phyloP scores from a whole-genome alignment of 2,888 invertebrate genomes.

The Dasysyrphus albostriatus region DNA sequence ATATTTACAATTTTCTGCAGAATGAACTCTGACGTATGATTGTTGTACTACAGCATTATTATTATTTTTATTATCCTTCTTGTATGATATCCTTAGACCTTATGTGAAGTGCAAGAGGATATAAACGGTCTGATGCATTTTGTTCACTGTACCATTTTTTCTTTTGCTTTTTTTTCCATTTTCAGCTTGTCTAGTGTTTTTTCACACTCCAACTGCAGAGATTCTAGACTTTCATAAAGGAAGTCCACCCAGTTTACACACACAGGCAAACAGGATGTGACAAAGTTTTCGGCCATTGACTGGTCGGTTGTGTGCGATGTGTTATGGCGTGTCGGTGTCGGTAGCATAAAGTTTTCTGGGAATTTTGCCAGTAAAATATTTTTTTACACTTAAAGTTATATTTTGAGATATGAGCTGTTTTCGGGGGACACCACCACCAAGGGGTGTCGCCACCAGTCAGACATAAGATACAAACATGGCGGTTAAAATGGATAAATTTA shows the following conservation, averaged over 20 bases:
- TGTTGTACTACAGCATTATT: slow-evolving; percentile 60
- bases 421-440: neutral
- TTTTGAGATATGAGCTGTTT: slow-evolving; percentile 21
- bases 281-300: slow-evolving; percentile 63
- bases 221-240: slow-evolving; percentile 18
- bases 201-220: slow-evolving; percentile 42
- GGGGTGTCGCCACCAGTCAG: slow-evolving; percentile 8
- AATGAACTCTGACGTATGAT: slow-evolving; percentile 21
- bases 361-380: slow-evolving; percentile 69
- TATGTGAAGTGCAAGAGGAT: neutral
- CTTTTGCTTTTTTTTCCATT: neutral
- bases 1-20: slow-evolving; percentile 23
- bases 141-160: slow-evolving; percentile 42
- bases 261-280: slow-evolving; percentile 58
- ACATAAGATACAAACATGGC: neutral
- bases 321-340: neutral
- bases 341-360: slow-evolving; percentile 64
- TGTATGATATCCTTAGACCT: neutral
- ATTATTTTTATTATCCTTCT: slow-evolving; percentile 69
- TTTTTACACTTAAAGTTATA: slow-evolving; percentile 57
- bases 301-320: slow-evolving; percentile 21
- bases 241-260: slow-evolving; percentile 14
- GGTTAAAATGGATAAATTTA: slow-evolving; percentile 42
- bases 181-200: slow-evolving; percentile 26
- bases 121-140: slow-evolving; percentile 69